Evolutionary conservation across 2,113 vertebrate species (phyloP), one percentile per base, ranked within the genome.

Genomic region (Salminus brasiliensis): DNA sequence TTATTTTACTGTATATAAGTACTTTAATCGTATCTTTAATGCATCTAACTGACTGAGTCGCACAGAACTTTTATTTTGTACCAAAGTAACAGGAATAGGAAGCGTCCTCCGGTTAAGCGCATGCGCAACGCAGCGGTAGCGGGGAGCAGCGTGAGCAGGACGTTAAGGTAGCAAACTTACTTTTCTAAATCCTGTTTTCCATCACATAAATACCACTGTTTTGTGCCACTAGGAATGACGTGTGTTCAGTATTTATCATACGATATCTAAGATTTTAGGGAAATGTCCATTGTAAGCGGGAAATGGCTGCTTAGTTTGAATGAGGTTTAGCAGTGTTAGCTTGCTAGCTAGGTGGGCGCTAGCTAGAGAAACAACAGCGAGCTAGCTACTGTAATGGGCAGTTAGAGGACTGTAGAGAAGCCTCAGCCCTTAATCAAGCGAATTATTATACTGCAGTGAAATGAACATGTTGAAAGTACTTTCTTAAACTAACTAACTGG

Each of bases 161-260:
- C 89, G 87, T 83, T 60, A 73, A 45, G 71, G 90, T 90, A 74
- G 87, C 82, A 87, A 23, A 39, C 3, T 49, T 53, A 16, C 18
- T 7, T 18, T 15, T 23, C 29, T 72, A 27, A 0, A 8, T 11
- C 7, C 1, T 7, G 5, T 12, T 60, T 72, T 45, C 0, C 18
- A 3, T 63, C 18, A 3, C 2, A n/a, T 45, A 21, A 25, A 8
- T n/a, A 23, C 9, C 21, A 3, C 9, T 67, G 13, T 16, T 25
- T 15, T 59, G 0, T 15, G 0, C 0, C 4, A 30, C 0, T 45
- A 0, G 1, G 7, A 32, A 55, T 18, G 2, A 4, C 5, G 12
- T 41, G 1, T 18, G 21, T 12, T n/a, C 16, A 11, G 43, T 4
- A 23, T 36, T 39, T 11, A 12, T 43, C 0, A 67, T 41, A 10